Evolutionary conservation across 2,888 invertebrate genomes (phyloP), one percentile per base, ranked within the genome.

Genomic region (Cephus runcator): DNA sequence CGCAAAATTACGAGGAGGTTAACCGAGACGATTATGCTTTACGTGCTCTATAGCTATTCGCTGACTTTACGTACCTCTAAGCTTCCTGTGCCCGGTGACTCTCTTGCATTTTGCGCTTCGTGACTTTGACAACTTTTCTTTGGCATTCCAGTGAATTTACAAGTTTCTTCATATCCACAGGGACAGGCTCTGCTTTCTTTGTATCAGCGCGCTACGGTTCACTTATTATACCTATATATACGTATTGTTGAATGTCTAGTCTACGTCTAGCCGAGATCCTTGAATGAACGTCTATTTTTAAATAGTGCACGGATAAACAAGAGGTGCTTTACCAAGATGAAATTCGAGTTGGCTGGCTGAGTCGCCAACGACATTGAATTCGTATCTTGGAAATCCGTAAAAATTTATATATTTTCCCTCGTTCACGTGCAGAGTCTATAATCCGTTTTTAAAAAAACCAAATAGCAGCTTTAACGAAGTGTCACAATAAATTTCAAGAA

Each of bases 201-300:
- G 11, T 15, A 15, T 33, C 71, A 12, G 11, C 30, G 2, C 31
- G 3, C 71, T 71, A 34, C 33, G 2, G n/a, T 73, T 33, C 73
- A 36, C 74, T 1, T 69, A 69, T 34, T 75, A 75, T 68, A 73
- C 77, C 36, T 34, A 35, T 84, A 83, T 86, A 83, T 81, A 84
- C 83, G 82, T 84, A 82, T 77, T 83, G 86, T 85, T 86, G 84
- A 88, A 84, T 85, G 89, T 89, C 89, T 89, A 85, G 87, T 82
- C 81, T 82, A 83, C 85, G 89, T 89, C 89, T 89, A 87, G 86
- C 85, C 79, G 83, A 84, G 87, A 89, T 89, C 89, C 89, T 89
- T 89, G 89, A 89, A 89, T 88, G 89, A 89, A 89, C 84, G 87
- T 82, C 88, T 89, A 88, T 89, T 89, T 89, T 89, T 89, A 88